Evolutionary conservation across 2,113 vertebrate genomes (phyloP), one percentile per base, ranked within the genome.

Genomic region (Percina caprodes): DNA sequence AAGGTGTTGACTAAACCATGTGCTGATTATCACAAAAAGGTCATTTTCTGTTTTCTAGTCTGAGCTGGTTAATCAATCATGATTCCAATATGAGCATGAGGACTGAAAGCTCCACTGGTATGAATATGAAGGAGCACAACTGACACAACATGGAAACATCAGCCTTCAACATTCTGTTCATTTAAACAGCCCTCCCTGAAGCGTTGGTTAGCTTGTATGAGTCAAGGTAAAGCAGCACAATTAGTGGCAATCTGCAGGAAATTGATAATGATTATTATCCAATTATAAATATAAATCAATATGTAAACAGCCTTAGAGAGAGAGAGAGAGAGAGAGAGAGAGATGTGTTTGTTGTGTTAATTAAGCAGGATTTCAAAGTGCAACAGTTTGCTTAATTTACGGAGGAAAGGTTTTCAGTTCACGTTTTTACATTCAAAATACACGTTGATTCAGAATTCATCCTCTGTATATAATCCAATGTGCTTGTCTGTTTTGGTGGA

Each of bases 1-100:
- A 52, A 51, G 54, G 49, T 0, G 26, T 39, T 58, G 42, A 46
- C 61, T 54, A 35, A 61, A 62, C 59, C 75, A 55, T 59, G 75
- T 61, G 74, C 62, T 83, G 61, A 76, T 42, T 83, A 62, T 69
- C 82, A 76, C 46, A 85, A 52, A 55, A 24, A 71, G 49, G 3
- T 23, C 0, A 0, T 54, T 49, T 14, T 51, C n/a, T 8, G 16
- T 52, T 46, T 18, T 39, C 55, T 76, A n/a, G 62, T 60, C 39
- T 26, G 14, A 33, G 7, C 7, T 65, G 77, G 66, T 74, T 76
- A 42, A 84, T 86, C 30, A 55, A 35, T 71, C 18, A 51, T 15
- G 61, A 69, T 21, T 77, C 19, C 74, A 80, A 54, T 80, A 63
- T 30, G 51, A 77, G 68, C 60, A 67, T 81, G 60, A 54, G 55